Base-by-base conservation (phyloP, 2,888 invertebrate genomes). In the Drosophila mimica region DNA sequence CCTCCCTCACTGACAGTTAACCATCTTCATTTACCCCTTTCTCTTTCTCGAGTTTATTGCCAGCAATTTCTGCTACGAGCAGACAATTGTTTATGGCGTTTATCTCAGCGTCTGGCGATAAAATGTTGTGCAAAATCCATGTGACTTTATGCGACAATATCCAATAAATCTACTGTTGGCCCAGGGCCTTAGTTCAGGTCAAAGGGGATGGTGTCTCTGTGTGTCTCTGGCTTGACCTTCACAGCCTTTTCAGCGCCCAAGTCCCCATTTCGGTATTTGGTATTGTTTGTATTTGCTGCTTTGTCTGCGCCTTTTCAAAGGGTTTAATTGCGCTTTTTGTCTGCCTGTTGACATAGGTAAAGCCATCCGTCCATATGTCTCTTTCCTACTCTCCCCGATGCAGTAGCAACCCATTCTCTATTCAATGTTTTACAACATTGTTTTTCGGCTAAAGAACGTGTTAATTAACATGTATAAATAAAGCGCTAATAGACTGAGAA, bases 381-480 rank as follows among this genome's bases (percentile, higher is more conserved):
- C 11, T n/a, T 33, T 3, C 25, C 20, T 40, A 20, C 25, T 56
- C 48, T 46, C 2, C 30, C 9, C 15, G 13, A n/a, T 15, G 20
- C 13, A 36, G 11, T 8, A 30, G 15, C 46, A 7, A 20, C 40
- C 28, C 13, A 25, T 15, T 17, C 46, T 59, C 54, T 38, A 52
- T 52, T 48, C 72, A 57, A 57, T 57, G 52, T 40, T 53, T 58
- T 53, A 33, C 25, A 62, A 51, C 71, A 66, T 70, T 72, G 56
- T 43, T 75, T 78, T 81, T 74, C 54, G 66, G 51, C 57, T 71
- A 49, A 72, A 52, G 63, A 89, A 88, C 75, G 89, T 86, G 88
- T 86, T 86, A 86, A 86, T 86, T 86, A 89, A 86, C 89, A 82
- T 88, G 88, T 84, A 80, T 86, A 89, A 89, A 89, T 86, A 88